Evolutionary conservation across 2,797 vertebrate genomes (phyloP), one percentile per base, ranked within the genome.

Genomic region (Hyperoplus lanceolatus): DNA sequence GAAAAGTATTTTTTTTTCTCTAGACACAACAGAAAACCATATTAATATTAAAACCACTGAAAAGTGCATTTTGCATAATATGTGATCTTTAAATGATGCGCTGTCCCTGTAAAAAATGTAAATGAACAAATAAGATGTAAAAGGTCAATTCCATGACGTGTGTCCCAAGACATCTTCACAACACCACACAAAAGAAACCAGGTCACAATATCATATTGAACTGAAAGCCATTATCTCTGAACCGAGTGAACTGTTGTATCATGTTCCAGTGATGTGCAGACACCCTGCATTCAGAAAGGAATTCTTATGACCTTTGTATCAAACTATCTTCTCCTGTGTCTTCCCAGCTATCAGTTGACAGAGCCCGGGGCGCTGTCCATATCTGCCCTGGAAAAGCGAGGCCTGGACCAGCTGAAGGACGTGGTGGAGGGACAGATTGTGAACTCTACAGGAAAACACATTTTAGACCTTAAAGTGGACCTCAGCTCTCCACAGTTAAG

Each of bases 401-500:
- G 97, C 48, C 92, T 99, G 51, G 91, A 95, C 0, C 58, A 93
- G 54, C 90, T 99, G 83, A 95, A 92, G 85, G 73, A 79, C 4
- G 84, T 71, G 13, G 93, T 98, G 60, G 96, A 98, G 45, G 92
- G 79, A 0, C 92, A 93, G 57, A 83, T 99, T 2, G 11, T 99
- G 58, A 91, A 75, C 45, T 90, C 90, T 0, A 98, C 96, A 0
- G 96, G 96, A 46, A 97, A 96, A 79, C 95, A 82, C 39, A 84
- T 94, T 55, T 54, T 96, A 72, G 95, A 93, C 2, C 89, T 99
- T 15, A 92, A 81, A 0, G 78, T 99, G 11, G 87, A 93, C 64
- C 96, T 99, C 87, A 92, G 94, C 10, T 95, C 96, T 54, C 75
- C 95, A 29, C 96, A 98, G 86, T 84, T 98, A 83, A 97, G 97